Conservation (phyloP, 1,140 invertebrate genomes). For the Nasonia longicornis region DNA sequence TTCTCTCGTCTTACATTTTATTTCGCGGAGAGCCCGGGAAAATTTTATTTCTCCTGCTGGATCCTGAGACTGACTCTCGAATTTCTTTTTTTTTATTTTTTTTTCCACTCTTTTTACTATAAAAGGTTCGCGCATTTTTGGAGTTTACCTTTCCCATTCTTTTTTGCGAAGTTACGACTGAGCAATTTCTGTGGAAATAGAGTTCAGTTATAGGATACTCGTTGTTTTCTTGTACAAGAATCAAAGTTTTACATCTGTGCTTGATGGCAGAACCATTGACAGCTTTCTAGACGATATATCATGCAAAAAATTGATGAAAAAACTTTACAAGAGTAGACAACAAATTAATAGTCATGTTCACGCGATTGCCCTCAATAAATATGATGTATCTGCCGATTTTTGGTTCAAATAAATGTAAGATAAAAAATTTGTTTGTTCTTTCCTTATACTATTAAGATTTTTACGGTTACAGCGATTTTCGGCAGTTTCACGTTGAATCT, state of each 20-base stretch:
- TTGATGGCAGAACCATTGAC: neutral
- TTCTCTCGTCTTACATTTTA: neutral
- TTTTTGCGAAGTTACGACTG: neutral
- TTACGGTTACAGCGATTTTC: neutral
- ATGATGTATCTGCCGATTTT: neutral
- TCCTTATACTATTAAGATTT: neutral
- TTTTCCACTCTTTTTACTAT: constrained; percentile 3
- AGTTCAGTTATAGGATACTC: neutral
- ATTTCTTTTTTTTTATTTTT: constrained; percentile 5
- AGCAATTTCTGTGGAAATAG: neutral
- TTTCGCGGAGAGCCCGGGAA: neutral
- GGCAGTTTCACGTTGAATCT: neutral
- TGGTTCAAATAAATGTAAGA: neutral
- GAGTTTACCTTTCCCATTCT: neutral
- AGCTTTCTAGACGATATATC: neutral
- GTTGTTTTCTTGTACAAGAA: neutral
- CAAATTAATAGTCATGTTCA: neutral
- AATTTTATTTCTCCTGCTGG: constrained; percentile 5
- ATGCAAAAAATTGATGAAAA: neutral
- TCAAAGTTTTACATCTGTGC: neutral
- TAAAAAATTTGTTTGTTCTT: too few relatives aligned
- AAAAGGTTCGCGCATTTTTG: neutral
- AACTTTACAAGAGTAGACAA: neutral
- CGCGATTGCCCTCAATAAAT: neutral
- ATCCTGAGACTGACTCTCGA: neutral